A percentile compares a stretch with the other conserved stretches of the same genome.
These are phyloP conservation scores for Nebria ingens DNA, from an alignment of 1,140 invertebrate genomes.

Conservation along the genomic window DNA sequence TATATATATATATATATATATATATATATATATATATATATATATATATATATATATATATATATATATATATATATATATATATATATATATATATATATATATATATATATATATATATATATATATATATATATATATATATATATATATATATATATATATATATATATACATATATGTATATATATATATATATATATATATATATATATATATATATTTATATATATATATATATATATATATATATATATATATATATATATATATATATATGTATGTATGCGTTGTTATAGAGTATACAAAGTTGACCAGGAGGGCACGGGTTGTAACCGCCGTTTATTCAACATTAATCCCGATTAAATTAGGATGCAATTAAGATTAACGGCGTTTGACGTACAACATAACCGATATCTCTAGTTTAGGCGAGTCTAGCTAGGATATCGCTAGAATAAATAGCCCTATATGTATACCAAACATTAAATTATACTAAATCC, in stretches of 20 bases:
- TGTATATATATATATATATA: conserved; percentile 4
- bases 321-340: too few relatives aligned
- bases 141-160: not conserved
- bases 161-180: conserved; percentile 4
- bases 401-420: too few relatives aligned
- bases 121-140: conserved; percentile 4
- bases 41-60: not conserved
- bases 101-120: conserved; percentile 6
- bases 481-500: too few relatives aligned
- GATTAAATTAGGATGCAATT: too few relatives aligned
- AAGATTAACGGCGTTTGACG: too few relatives aligned
- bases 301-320: too few relatives aligned
- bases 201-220: conserved; percentile 2
- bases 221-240: conserved; percentile 1
- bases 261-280: too few relatives aligned
- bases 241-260: conserved; percentile 5
- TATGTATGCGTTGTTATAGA: too few relatives aligned
- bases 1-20: not conserved
- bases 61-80: not conserved
- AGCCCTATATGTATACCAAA: too few relatives aligned
- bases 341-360: too few relatives aligned
- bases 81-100: not conserved
- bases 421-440: too few relatives aligned
- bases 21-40: not conserved
- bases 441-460: too few relatives aligned